phyloP scores from a whole-genome alignment of 35 echinoderm and acorn worm species.

The Ptychodera flava region DNA sequence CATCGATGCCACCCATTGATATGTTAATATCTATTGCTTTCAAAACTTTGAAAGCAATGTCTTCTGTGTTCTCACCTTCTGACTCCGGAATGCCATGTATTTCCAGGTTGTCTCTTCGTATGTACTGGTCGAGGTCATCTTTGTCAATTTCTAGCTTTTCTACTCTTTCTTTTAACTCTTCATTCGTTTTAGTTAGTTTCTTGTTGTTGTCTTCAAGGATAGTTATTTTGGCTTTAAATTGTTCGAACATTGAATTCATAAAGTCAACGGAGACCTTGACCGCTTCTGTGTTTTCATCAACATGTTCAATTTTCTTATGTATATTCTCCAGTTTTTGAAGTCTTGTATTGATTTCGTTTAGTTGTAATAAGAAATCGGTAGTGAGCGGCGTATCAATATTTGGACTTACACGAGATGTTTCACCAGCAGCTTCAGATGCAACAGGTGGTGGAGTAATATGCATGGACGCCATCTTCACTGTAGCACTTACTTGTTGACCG shows the following conservation, averaged over 20 bases:
- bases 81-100: background rate
- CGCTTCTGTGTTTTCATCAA: background rate
- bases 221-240: background rate
- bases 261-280: background rate
- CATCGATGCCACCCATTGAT: background rate
- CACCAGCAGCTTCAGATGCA: too few relatives aligned
- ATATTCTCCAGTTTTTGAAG: background rate
- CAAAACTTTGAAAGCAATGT: background rate
- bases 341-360: background rate
- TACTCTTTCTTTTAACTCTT: background rate
- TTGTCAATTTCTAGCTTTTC: background rate
- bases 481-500: too few relatives aligned
- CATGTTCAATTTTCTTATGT: background rate
- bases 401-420: too few relatives aligned
- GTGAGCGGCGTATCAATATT: too few relatives aligned
- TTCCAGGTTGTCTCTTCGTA: background rate
- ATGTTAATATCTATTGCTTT: background rate
- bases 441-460: too few relatives aligned
- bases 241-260: background rate
- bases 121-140: background rate
- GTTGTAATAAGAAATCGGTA: too few relatives aligned
- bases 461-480: too few relatives aligned
- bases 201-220: background rate
- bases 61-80: background rate
- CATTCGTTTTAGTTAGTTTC: background rate